Conservation (phyloP, 2,113 vertebrate genomes). For the Laticauda laticaudata region DNA sequence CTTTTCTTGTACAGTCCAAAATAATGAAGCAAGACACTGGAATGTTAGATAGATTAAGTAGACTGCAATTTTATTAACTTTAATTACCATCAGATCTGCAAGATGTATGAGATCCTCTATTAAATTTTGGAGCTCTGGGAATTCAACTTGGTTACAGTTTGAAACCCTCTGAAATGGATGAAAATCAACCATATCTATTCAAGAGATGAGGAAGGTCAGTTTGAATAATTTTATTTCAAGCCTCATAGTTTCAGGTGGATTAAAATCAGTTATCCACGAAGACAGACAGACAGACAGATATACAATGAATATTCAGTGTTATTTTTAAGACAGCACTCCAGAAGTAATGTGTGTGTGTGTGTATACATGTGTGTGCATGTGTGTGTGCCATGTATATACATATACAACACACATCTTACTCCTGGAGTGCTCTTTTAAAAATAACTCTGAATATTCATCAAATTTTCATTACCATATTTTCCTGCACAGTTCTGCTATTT, state of each 20-base stretch:
- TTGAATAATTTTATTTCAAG: background rate
- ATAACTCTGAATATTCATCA: background rate
- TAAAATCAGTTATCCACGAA: background rate
- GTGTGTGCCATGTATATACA: too few species aligned
- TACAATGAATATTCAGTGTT: too few species aligned
- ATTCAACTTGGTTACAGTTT: background rate
- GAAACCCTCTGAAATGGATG: background rate
- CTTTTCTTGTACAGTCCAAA: background rate
- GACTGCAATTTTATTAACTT: background rate
- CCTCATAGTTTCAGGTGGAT: background rate
- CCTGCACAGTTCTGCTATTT: background rate
- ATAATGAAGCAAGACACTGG: background rate
- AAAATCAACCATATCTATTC: background rate
- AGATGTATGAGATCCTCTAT: background rate
- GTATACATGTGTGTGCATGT: too few species aligned
- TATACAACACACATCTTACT: background rate
- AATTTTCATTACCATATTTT: background rate
- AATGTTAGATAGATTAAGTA: background rate
- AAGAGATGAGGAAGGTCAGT: background rate
- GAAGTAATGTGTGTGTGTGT: too few species aligned
- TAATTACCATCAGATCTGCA: background rate
- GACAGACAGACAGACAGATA: too few species aligned
- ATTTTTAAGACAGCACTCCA: too few species aligned
- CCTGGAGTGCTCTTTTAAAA: background rate
- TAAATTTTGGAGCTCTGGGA: background rate